A percentile compares a stretch with the other conserved stretches of the same genome.
phyloP scores from a whole-genome alignment of 2,113 vertebrate genomes.

The Neotragus pygmaeus region DNA sequence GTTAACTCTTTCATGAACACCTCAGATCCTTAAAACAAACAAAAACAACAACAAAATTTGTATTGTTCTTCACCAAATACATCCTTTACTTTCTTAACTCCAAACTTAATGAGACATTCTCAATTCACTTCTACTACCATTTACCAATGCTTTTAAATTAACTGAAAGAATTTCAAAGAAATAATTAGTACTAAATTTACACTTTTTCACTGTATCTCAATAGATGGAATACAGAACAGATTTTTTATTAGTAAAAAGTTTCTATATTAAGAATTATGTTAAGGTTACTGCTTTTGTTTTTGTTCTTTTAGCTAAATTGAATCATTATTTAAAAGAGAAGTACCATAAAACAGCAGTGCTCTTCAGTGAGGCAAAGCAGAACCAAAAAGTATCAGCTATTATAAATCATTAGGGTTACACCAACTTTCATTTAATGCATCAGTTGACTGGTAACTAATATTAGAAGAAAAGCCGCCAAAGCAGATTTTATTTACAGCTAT shows the following conservation, averaged over 20 bases:
- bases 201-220: not conserved
- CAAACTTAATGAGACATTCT: not conserved
- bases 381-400: conserved; percentile 21
- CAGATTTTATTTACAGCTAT: conserved; percentile 54
- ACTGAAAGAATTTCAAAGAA: not conserved
- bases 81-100: not conserved
- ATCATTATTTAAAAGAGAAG: not conserved
- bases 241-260: conserved; percentile 33
- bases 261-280: not conserved
- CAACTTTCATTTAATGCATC: conserved; percentile 49
- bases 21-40: not conserved
- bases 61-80: not conserved
- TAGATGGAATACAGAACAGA: conserved; percentile 7
- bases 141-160: not conserved
- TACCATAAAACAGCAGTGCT: conserved; percentile 19
- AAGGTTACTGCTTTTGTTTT: not conserved
- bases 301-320: conserved; percentile 1
- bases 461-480: conserved; percentile 38
- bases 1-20: not conserved
- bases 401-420: conserved; percentile 44
- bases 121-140: conserved; percentile 1
- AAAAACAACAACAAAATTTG: not conserved
- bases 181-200: not conserved
- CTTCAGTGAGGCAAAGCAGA: conserved; percentile 56
- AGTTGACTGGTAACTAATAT: conserved; percentile 53